Conservation (phyloP, 2,113 vertebrate genomes). For the Sceloporus tristichus region DNA sequence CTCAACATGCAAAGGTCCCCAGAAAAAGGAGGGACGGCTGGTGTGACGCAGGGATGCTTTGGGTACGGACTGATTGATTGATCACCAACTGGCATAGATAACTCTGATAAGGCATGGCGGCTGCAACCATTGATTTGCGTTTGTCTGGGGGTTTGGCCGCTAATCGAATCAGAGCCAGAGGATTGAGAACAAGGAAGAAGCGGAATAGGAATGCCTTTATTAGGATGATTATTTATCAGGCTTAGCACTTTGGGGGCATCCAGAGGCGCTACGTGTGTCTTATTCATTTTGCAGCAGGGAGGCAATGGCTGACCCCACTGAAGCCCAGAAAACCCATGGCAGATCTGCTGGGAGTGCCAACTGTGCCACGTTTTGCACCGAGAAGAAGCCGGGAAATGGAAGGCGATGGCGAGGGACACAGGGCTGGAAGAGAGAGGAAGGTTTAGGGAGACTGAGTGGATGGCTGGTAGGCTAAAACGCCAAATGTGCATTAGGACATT, state of each 20-base stretch:
- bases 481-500: too few relatives aligned
- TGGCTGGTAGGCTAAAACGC: too few relatives aligned
- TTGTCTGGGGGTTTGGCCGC: constrained; percentile 14
- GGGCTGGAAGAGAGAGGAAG: neutral
- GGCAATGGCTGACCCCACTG: neutral
- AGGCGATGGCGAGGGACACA: neutral
- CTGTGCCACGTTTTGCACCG: neutral
- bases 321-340: neutral
- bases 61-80: neutral
- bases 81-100: neutral
- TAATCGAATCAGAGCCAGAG: constrained; percentile 11
- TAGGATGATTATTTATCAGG: neutral
- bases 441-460: too few relatives aligned
- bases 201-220: neutral
- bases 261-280: neutral
- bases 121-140: constrained; percentile 8
- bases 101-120: neutral
- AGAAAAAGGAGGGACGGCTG: neutral
- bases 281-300: neutral
- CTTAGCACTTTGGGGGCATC: neutral
- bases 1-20: neutral
- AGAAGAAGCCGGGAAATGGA: constrained; percentile 47
- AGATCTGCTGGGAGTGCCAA: neutral
- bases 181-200: neutral
- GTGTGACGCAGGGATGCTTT: too few relatives aligned